Conservation (phyloP, 2,797 vertebrate species). For the Pseudochirops cupreus region DNA sequence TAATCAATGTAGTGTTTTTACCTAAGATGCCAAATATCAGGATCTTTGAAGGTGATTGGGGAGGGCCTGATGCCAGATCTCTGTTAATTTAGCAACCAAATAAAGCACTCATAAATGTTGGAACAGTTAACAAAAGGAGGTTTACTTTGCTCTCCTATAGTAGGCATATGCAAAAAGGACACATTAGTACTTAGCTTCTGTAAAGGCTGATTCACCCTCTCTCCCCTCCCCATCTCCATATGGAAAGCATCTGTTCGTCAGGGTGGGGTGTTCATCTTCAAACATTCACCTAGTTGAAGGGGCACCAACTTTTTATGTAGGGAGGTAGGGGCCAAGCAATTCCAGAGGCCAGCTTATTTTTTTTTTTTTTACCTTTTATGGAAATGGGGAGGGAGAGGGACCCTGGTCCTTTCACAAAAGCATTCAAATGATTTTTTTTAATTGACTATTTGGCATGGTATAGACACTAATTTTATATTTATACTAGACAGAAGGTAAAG, state of each 20-base stretch:
- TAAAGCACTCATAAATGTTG: not conserved
- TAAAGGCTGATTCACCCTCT: not conserved
- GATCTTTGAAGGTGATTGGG: too few species aligned
- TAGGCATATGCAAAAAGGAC: not conserved
- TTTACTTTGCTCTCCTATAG: not conserved
- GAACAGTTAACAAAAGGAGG: not conserved
- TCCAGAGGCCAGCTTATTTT: not conserved
- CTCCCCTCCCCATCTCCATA: not conserved
- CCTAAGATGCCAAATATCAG: not conserved
- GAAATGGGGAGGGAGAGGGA: not conserved
- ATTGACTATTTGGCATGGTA: not conserved
- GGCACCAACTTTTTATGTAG: not conserved
- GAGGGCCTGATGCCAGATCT: not conserved
- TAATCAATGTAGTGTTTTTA: not conserved
- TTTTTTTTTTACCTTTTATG: not conserved
- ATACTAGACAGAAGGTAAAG: constrained; percentile 9
- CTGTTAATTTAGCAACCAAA: not conserved
- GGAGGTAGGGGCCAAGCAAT: not conserved
- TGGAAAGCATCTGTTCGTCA: not conserved
- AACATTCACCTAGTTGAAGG: not conserved
- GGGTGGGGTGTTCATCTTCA: not conserved
- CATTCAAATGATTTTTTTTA: not conserved
- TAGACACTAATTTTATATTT: not conserved
- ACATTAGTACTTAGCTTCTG: not conserved
- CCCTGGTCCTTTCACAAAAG: not conserved